Conservation (phyloP, 1,140 invertebrate species). For the Scaptomyza hsui region DNA sequence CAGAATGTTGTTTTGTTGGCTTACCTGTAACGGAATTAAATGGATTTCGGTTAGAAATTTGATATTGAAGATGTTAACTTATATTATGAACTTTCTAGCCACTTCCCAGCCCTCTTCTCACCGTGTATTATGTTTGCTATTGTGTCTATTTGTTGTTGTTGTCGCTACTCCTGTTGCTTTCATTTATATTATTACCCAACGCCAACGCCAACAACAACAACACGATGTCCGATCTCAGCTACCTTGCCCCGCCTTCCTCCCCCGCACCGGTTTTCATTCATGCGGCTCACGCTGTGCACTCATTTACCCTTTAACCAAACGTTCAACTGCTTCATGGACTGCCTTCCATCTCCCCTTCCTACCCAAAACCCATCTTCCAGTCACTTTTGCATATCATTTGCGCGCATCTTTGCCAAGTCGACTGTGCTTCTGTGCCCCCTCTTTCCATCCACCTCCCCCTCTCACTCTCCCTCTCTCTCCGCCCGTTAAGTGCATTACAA, state of each 20-base stretch:
- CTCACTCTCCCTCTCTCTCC: neutral
- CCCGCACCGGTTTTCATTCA: constrained; percentile 57
- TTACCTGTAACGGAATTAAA: constrained; percentile 39
- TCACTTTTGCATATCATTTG: constrained; percentile 75
- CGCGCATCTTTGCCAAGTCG: constrained; percentile 67
- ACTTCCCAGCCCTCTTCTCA: constrained; percentile 32
- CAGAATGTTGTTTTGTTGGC: neutral
- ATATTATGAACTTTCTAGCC: too few species aligned
- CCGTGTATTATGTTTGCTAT: constrained; percentile 40
- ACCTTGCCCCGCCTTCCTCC: neutral
- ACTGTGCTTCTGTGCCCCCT: neutral
- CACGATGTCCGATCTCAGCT: neutral
- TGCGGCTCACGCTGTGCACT: constrained; percentile 73
- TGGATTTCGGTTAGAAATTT: neutral
- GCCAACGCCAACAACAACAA: constrained; percentile 6
- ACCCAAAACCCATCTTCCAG: constrained; percentile 1
- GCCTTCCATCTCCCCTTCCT: neutral
- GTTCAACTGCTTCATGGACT: constrained; percentile 46
- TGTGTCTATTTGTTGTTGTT: constrained; percentile 33
- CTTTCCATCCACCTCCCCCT: neutral
- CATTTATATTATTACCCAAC: constrained; percentile 69
- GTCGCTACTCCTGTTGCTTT: constrained; percentile 59
- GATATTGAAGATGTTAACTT: too few species aligned
- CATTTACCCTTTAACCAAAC: constrained; percentile 79
- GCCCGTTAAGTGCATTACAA: constrained; percentile 76